phyloP scores from a whole-genome alignment of 2,797 vertebrate genomes.

The Merluccius polli region DNA sequence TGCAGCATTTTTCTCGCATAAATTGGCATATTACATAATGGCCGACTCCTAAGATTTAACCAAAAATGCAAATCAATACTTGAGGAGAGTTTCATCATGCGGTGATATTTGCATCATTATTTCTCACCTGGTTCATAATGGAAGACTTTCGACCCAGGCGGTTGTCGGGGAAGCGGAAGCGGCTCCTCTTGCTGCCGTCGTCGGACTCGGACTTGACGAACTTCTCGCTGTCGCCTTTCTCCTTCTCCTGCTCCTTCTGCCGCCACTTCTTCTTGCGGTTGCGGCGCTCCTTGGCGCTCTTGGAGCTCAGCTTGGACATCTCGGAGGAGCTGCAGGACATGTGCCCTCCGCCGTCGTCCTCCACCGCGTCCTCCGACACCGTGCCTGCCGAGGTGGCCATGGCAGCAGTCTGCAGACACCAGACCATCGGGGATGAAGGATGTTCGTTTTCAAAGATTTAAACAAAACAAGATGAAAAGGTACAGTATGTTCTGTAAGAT shows the following conservation, averaged over 20 bases:
- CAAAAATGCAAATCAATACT: not conserved
- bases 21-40: not conserved
- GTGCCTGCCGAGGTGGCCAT: constrained; percentile 97
- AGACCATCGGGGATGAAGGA: not conserved
- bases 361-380: constrained; percentile 92
- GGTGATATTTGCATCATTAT: not conserved
- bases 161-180: constrained; percentile 90
- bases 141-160: constrained; percentile 93
- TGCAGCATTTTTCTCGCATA: not conserved
- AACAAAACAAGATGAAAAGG: not conserved
- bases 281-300: constrained; percentile 95
- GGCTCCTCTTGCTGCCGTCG: constrained; percentile 90
- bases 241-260: constrained; percentile 93
- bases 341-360: constrained; percentile 87
- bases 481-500: not conserved
- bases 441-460: not conserved
- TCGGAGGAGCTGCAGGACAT: constrained; percentile 95
- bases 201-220: constrained; percentile 98
- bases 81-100: not conserved
- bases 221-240: constrained; percentile 95
- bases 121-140: constrained; percentile 96
- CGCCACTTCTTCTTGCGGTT: constrained; percentile 92
- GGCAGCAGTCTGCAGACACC: constrained; percentile 77
- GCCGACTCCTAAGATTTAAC: not conserved
- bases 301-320: constrained; percentile 95